Percentiles rank a stretch among this genome's conserved stretches.
Evolutionary conservation across 2,888 invertebrate genomes (phyloP).

Genomic region (Taphrorychus bicolor): DNA sequence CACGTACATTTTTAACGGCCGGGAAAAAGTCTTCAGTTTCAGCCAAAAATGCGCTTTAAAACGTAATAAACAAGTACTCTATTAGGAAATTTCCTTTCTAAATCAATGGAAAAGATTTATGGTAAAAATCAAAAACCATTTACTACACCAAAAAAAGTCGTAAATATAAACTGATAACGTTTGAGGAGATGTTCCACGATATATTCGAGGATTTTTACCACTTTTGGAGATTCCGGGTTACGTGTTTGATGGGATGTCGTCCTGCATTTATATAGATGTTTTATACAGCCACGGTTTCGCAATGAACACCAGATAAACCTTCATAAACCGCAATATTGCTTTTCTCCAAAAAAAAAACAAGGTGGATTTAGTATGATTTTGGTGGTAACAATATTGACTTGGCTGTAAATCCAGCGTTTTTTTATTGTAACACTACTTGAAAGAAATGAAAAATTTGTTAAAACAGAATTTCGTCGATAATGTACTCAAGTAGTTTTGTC

Average conservation of each 20-base stretch:
- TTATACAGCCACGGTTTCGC: slow-evolving; percentile 21
- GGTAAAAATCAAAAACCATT: background rate
- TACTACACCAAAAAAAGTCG: background rate
- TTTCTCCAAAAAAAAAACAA: slow-evolving; percentile 4
- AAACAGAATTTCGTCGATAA: background rate
- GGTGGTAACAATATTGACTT: too few relatives aligned
- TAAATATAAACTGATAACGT: background rate
- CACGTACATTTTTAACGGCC: background rate
- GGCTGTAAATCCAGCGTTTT: too few relatives aligned
- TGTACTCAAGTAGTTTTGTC: background rate
- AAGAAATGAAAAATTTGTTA: too few relatives aligned
- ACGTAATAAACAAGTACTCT: background rate
- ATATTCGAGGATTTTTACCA: slow-evolving; percentile 13
- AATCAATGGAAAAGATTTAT: background rate
- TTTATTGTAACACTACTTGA: too few relatives aligned
- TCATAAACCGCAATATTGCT: slow-evolving; percentile 15
- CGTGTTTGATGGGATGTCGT: slow-evolving; percentile 27
- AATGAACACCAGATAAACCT: slow-evolving; percentile 10
- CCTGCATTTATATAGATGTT: slow-evolving; percentile 35
- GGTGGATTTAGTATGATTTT: background rate
- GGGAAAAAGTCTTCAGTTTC: background rate
- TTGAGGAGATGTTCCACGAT: slow-evolving; percentile 5
- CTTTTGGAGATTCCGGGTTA: slow-evolving; percentile 15
- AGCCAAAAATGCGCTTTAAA: too few relatives aligned
- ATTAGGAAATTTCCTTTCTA: background rate